Percentiles rank a stretch among this genome's conserved stretches.
Evolutionary conservation across 2,888 invertebrate genomes (phyloP).

Genomic region (Hymenopus coronatus): DNA sequence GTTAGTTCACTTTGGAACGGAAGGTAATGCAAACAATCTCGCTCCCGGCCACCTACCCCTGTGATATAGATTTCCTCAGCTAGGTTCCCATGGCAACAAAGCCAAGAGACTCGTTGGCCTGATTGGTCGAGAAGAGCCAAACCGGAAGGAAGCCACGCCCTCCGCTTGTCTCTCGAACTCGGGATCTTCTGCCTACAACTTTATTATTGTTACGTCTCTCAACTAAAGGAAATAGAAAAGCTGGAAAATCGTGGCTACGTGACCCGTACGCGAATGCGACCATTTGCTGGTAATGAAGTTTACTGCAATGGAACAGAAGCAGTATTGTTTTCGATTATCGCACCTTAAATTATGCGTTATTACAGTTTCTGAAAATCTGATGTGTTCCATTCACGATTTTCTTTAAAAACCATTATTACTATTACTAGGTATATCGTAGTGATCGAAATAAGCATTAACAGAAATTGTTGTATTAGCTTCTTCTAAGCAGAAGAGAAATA

Average conservation of each 20-base stretch:
- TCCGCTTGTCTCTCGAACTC: background rate
- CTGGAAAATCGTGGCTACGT: background rate
- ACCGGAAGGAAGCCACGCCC: constrained; percentile 18
- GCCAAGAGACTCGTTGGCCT: background rate
- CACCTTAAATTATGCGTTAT: no score
- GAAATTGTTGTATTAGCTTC: no score
- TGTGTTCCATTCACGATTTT: no score
- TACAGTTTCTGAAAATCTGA: no score
- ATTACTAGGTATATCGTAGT: no score
- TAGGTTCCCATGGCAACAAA: constrained; percentile 12
- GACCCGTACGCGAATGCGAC: background rate
- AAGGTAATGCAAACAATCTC: background rate
- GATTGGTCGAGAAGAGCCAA: constrained; percentile 2
- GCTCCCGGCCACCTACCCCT: background rate
- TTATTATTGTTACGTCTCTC: background rate
- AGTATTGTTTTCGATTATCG: background rate
- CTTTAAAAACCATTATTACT: no score
- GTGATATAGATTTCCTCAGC: constrained; percentile 11
- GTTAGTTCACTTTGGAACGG: background rate
- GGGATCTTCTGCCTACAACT: background rate
- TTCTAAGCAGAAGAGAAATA: no score
- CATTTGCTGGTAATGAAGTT: background rate
- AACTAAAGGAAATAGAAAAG: background rate
- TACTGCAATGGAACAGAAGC: background rate
- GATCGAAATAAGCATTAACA: no score